These are phyloP conservation scores for Dicerorhinus sumatrensis DNA, from an alignment of 2,113 vertebrate species.

Conservation along the genomic window DNA sequence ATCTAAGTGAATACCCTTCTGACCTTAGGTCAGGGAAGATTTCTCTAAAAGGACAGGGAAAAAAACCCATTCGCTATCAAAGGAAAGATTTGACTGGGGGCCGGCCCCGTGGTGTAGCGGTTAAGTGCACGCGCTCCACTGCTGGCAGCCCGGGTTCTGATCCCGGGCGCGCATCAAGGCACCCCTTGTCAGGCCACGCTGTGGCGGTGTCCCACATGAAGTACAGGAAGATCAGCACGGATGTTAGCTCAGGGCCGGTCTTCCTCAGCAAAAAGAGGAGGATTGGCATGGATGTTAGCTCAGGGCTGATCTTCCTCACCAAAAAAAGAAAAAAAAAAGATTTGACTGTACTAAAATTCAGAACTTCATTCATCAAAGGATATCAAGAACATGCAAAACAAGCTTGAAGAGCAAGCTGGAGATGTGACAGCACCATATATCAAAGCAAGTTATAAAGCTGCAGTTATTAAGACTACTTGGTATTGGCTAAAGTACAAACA, in stretches of 20 bases:
- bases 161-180: too few relatives aligned
- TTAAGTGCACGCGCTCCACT: too few relatives aligned
- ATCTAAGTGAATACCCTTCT: background rate
- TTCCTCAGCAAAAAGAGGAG: too few relatives aligned
- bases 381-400: background rate
- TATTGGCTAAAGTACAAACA: too few relatives aligned
- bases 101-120: too few relatives aligned
- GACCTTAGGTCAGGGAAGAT: background rate
- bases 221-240: too few relatives aligned
- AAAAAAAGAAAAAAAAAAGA: background rate
- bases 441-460: background rate
- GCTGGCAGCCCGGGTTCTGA: too few relatives aligned
- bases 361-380: background rate
- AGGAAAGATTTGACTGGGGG: background rate
- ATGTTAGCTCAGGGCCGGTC: too few relatives aligned
- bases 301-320: too few relatives aligned
- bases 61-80: background rate
- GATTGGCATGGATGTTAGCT: too few relatives aligned
- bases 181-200: too few relatives aligned
- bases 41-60: background rate
- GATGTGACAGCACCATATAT: background rate
- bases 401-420: background rate
- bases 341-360: background rate
- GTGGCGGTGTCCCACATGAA: too few relatives aligned
- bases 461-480: background rate